Base-by-base conservation (phyloP, 2,888 invertebrate genomes). In the Hemicrepidius hirtus region DNA sequence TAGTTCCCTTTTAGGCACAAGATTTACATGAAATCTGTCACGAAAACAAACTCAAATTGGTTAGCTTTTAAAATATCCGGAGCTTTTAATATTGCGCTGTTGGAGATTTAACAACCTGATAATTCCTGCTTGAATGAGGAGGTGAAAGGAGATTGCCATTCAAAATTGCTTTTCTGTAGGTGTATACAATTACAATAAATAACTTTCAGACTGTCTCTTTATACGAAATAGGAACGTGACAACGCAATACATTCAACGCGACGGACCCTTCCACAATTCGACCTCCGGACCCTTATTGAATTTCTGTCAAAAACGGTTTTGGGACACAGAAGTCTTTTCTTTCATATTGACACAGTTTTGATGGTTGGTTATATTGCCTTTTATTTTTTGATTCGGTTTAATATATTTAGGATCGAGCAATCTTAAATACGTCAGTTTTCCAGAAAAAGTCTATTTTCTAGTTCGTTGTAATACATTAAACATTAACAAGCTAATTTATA, bases 101-200 rank as follows among this genome's bases (percentile, higher is more conserved):
- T 5, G 53, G 10, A 28, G 12, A 32, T 28, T 13, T 28, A 28
- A 53, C 28, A 28, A 53, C n/a, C 28, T 21, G 32, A 13, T 53
- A 24, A 28, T 53, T 10, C 32, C 28, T 13, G n/a, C 24, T 46
- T 50, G 24, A 50, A 12, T 10, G 13, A 32, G 32, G 3, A 50
- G 24, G 13, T 49, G 28, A 53, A 24, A 24, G 53, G n/a, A n/a
- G 10, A 20, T 32, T 53, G 53, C 32, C 13, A 53, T 24, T 53
- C 5, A 28, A 53, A 53, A n/a, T 5, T 53, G 53, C 53, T 53
- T 53, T 53, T 53, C 13, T 53, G 28, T 53, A 53, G 53, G 53
- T 53, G 53, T 53, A 53, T 53, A 53, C 53, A 53, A 53, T 53
- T 53, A 53, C 53, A 53, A 53, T 53, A 53, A 53, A 53, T 53